Evolutionary conservation across 2,888 invertebrate genomes (phyloP).

Genomic region (Nasonovia ribisnigri): DNA sequence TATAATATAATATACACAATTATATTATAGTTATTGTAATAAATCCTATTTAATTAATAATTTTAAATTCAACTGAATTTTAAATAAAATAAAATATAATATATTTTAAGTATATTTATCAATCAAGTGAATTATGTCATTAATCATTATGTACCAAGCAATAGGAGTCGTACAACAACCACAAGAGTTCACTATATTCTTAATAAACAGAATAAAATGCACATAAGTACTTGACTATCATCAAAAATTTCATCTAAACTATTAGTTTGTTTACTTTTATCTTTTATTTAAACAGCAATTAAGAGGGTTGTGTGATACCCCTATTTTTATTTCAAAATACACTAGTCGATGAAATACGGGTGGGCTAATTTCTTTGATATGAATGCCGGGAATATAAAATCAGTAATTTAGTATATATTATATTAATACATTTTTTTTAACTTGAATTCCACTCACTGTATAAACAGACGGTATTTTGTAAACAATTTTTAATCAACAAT

Average conservation of each 20-base stretch:
- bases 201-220: background rate
- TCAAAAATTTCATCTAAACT: background rate
- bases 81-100: no score
- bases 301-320: background rate
- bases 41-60: no score
- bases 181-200: background rate
- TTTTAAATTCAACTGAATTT: no score
- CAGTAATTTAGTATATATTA: background rate
- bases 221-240: background rate
- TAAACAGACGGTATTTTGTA: background rate
- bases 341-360: constrained; percentile 27
- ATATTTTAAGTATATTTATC: background rate
- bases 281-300: constrained; percentile 31
- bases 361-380: constrained; percentile 20
- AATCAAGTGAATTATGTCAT: background rate
- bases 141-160: background rate
- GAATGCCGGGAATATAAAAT: background rate
- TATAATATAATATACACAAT: no score
- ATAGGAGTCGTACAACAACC: no score
- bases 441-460: background rate
- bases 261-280: constrained; percentile 25
- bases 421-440: background rate
- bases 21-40: no score
- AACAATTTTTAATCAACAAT: background rate
- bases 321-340: constrained; percentile 17